Evolutionary conservation across 2,888 invertebrate species (phyloP).

Genomic region (Eristalis tenax): DNA sequence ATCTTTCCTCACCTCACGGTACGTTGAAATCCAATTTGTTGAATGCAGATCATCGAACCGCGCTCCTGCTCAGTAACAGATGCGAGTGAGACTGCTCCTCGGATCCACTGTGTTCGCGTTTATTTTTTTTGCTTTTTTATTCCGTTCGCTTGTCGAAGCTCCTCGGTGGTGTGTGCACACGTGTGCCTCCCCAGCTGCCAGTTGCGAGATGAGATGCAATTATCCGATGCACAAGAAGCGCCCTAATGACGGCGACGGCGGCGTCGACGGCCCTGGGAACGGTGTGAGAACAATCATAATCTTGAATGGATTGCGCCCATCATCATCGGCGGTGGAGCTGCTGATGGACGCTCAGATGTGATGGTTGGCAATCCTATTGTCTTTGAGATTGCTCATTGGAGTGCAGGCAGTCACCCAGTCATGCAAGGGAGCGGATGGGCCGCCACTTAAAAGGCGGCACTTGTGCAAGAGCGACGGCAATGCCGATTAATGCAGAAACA

Average conservation of each 20-base stretch:
- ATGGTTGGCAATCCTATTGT: not conserved
- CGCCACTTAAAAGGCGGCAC: not conserved
- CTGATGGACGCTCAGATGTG: not conserved
- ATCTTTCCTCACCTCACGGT: not conserved
- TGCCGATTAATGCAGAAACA: not conserved
- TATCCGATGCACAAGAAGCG: not conserved
- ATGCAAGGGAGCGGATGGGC: not conserved
- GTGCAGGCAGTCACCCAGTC: not conserved
- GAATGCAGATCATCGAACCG: not conserved
- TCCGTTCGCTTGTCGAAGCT: not conserved
- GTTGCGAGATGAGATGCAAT: not conserved
- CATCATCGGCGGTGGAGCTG: not conserved
- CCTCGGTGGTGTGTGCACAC: not conserved
- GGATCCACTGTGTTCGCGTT: not conserved
- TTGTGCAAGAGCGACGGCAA: not conserved
- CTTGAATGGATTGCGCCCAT: conserved; percentile 30
- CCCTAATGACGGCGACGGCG: conserved; percentile 19
- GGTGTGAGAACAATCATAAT: conserved; percentile 36
- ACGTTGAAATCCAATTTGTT: not conserved
- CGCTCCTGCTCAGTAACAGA: not conserved
- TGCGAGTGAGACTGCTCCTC: not conserved
- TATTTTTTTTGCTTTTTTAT: not conserved
- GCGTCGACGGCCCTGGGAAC: not conserved
- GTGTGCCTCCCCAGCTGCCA: not conserved
- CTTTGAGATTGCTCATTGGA: not conserved